Percentiles rank a stretch among this genome's conserved stretches.
These are phyloP conservation scores for Gastrophryne carolinensis DNA, from an alignment of 2,797 vertebrate species.

Conservation along the genomic window DNA sequence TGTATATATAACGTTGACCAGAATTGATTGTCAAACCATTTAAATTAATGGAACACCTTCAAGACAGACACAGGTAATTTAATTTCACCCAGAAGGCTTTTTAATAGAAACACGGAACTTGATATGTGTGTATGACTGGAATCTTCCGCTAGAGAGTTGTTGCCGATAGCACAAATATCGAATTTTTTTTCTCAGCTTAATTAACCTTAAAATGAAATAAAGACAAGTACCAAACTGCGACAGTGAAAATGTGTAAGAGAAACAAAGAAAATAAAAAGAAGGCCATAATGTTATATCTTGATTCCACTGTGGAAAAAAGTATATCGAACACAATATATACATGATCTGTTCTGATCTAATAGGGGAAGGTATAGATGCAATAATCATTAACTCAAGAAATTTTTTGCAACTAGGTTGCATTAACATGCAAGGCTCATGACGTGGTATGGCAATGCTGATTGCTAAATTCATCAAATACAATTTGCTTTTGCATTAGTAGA, in stretches of 20 bases:
- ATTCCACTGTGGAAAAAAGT: not conserved
- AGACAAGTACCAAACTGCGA: not conserved
- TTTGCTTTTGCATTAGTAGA: too few species aligned
- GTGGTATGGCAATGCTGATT: too few species aligned
- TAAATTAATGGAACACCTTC: conserved; percentile 25
- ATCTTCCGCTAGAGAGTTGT: not conserved
- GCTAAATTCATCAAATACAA: too few species aligned
- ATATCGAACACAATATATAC: too few species aligned
- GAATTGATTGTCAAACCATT: conserved; percentile 33
- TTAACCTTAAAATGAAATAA: conserved; percentile 37
- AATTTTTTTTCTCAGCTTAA: conserved; percentile 15
- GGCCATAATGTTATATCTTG: not conserved
- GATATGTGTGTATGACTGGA: not conserved
- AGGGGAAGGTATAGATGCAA: too few species aligned
- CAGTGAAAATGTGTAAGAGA: not conserved
- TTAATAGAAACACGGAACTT: not conserved
- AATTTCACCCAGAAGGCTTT: conserved; percentile 33
- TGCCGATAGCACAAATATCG: conserved; percentile 13
- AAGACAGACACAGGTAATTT: conserved; percentile 28
- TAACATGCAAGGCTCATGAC: too few species aligned
- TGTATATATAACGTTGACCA: conserved; percentile 38
- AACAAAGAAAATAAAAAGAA: not conserved
- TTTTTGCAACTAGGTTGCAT: too few species aligned
- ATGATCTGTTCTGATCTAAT: too few species aligned
- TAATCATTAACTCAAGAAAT: too few species aligned